Percentiles rank a stretch among this genome's conserved stretches.
These are phyloP conservation scores for Cactoblastis cactorum DNA, from an alignment of 2,888 invertebrate genomes.

Conservation along the genomic window DNA sequence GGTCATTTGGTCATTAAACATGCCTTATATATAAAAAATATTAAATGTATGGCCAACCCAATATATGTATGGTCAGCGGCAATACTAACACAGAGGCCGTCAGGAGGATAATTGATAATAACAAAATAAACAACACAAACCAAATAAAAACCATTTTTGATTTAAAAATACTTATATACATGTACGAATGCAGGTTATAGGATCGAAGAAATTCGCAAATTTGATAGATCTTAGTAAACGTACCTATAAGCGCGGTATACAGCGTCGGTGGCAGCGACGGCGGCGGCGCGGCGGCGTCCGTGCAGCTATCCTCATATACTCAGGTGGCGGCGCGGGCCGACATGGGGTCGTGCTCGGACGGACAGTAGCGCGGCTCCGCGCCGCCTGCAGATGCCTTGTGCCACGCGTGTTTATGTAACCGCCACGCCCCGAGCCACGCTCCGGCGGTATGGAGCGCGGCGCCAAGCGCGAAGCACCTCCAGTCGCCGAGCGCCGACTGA, in stretches of 20 bases:
- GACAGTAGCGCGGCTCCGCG: constrained; percentile 68
- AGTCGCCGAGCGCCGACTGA: constrained; percentile 75
- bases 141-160: no score
- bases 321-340: constrained; percentile 66
- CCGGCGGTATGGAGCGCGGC: constrained; percentile 74
- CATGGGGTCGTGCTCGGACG: constrained; percentile 72
- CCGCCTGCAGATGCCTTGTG: constrained; percentile 54
- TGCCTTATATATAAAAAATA: no score
- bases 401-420: constrained; percentile 78
- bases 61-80: no score
- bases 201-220: neutral
- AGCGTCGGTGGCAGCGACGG: constrained; percentile 64
- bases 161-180: no score
- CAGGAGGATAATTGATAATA: no score
- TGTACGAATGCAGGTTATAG: neutral
- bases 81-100: no score
- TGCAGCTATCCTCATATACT: constrained; percentile 62
- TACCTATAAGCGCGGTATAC: constrained; percentile 72
- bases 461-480: constrained; percentile 71
- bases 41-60: no score
- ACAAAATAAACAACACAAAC: no score
- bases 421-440: constrained; percentile 79
- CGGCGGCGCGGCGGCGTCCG: constrained; percentile 60
- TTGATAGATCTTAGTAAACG: constrained; percentile 6
- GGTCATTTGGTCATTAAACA: no score